A percentile compares a stretch with the other conserved stretches of the same genome.
phyloP scores from a whole-genome alignment of 2,888 invertebrate species.

The Noctua fimbriata region DNA sequence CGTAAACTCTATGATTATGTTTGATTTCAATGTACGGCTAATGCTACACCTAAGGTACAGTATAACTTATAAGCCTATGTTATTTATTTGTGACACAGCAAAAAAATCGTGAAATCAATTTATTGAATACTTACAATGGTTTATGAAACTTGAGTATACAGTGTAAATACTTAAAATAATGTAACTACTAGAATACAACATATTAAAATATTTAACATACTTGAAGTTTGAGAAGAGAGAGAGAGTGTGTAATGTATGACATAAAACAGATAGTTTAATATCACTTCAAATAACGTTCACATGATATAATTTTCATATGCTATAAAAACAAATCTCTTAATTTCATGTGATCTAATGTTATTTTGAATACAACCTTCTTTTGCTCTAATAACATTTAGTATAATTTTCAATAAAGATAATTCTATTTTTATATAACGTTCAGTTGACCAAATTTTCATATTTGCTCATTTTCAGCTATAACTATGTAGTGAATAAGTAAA shows the following conservation, averaged over 20 bases:
- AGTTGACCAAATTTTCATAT: too few relatives aligned
- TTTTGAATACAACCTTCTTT: too few relatives aligned
- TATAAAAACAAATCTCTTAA: too few relatives aligned
- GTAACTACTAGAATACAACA: not conserved
- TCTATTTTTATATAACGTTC: too few relatives aligned
- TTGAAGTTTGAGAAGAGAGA: not conserved
- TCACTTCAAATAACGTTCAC: too few relatives aligned
- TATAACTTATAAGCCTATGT: not conserved
- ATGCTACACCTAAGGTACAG: slow-evolving; percentile 12
- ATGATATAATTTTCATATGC: too few relatives aligned
- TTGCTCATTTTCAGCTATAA: too few relatives aligned
- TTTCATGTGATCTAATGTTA: too few relatives aligned
- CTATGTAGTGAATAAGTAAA: too few relatives aligned
- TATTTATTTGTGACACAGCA: not conserved
- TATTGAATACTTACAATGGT: not conserved
- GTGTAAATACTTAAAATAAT: not conserved
- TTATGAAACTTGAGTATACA: not conserved
- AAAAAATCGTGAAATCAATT: too few relatives aligned
- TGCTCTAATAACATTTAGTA: too few relatives aligned
- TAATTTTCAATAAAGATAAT: not conserved
- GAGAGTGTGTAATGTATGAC: not conserved
- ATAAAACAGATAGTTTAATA: too few relatives aligned
- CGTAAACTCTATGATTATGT: slow-evolving; percentile 21
- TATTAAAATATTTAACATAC: not conserved
- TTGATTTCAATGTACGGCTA: slow-evolving; percentile 3